phyloP scores from a whole-genome alignment of 2,888 invertebrate species.

The Perithous albicinctus region DNA sequence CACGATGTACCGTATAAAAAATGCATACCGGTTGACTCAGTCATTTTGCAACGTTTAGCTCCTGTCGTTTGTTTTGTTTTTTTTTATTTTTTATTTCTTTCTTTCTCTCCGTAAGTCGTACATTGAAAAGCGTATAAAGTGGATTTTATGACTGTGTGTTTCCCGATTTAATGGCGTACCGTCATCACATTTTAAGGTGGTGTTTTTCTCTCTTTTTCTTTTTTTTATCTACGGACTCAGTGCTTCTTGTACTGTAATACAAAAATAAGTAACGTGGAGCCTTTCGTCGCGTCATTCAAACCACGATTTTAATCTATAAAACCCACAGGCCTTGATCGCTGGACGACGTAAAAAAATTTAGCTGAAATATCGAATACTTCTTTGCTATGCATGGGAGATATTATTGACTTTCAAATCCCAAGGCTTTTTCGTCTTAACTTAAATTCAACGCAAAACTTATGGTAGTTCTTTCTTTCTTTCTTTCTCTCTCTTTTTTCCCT shows the following conservation, averaged over 20 bases:
- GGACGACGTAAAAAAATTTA: constrained; percentile 19
- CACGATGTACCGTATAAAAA: constrained; percentile 43
- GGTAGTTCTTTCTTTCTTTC: no score
- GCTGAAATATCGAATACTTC: not conserved
- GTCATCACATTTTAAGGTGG: not conserved
- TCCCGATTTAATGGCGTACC: constrained; percentile 12
- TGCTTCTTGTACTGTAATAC: constrained; percentile 56
- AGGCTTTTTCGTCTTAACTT: constrained; percentile 12
- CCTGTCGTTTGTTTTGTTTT: constrained; percentile 33
- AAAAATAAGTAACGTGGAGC: constrained; percentile 69
- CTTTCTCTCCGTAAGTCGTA: constrained; percentile 12
- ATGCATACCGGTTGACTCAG: constrained; percentile 40
- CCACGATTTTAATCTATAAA: constrained; percentile 35
- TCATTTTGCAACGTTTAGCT: constrained; percentile 16
- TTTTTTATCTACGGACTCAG: constrained; percentile 5
- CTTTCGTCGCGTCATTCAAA: constrained; percentile 44
- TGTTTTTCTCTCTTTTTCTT: no score
- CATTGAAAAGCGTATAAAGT: constrained; percentile 43
- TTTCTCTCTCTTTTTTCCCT: no score
- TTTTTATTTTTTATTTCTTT: constrained; percentile 28
- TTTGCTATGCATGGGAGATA: constrained; percentile 1
- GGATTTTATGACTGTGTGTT: constrained; percentile 11
- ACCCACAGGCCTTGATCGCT: constrained; percentile 21
- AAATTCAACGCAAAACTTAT: constrained; percentile 14
- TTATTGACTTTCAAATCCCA: constrained; percentile 20